phyloP scores from a whole-genome alignment of 2,113 vertebrate species.

The Tupaia tana region DNA sequence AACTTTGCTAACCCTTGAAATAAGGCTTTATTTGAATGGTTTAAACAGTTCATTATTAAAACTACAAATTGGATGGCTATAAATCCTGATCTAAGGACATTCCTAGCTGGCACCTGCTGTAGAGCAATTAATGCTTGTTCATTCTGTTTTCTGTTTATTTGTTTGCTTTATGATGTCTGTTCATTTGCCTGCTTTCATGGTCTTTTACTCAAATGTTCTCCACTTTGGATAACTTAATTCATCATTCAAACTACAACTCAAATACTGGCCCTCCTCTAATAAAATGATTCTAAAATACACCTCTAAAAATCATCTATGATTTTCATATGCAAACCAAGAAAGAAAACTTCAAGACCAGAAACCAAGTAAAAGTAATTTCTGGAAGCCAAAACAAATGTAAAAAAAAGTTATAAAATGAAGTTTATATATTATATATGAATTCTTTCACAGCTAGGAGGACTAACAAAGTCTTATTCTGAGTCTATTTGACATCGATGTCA shows the following conservation, averaged over 20 bases:
- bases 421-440: background rate
- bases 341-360: background rate
- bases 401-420: background rate
- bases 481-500: background rate
- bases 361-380: background rate
- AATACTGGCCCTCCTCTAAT: background rate
- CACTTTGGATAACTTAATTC: background rate
- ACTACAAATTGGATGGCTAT: background rate
- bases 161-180: background rate
- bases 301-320: background rate
- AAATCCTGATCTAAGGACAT: background rate
- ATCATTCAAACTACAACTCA: background rate
- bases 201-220: background rate
- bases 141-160: background rate
- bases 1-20: background rate
- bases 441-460: background rate
- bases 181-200: background rate
- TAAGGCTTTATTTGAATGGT: background rate
- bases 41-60: background rate
- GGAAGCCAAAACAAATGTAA: background rate
- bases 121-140: background rate
- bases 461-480: background rate
- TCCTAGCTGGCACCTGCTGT: background rate
- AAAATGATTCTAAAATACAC: background rate
- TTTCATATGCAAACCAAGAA: background rate